These are phyloP conservation scores for Sebastes itinus DNA, from an alignment of 2,797 vertebrate genomes.

Conservation along the genomic window DNA sequence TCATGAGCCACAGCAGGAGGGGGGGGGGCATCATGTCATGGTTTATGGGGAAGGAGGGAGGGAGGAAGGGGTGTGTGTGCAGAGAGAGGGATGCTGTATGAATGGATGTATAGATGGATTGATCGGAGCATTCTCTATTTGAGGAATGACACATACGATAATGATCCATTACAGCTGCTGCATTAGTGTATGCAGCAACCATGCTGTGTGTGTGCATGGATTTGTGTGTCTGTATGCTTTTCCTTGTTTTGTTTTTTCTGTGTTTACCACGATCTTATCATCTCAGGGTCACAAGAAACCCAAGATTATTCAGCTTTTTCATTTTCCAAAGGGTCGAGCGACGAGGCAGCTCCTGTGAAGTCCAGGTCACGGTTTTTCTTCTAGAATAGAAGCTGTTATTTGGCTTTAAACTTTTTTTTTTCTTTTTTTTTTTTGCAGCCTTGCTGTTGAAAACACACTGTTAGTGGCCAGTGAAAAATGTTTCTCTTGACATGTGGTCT, in stretches of 20 bases:
- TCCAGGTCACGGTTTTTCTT: not conserved
- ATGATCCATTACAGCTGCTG: conserved; percentile 15
- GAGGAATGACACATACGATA: not conserved
- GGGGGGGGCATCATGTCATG: conserved; percentile 17
- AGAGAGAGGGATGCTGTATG: not conserved
- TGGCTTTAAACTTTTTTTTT: conserved; percentile 12
- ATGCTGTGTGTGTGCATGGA: conserved; percentile 8
- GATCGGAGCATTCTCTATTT: not conserved
- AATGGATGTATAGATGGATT: conserved; percentile 12
- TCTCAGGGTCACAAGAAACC: not conserved
- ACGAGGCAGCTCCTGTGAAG: not conserved
- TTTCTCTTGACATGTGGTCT: conserved; percentile 44
- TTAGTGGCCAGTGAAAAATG: conserved; percentile 32
- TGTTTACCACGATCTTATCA: not conserved
- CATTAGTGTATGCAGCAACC: not conserved
- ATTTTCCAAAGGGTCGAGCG: not conserved
- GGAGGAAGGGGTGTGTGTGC: not conserved
- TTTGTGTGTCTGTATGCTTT: conserved; percentile 9
- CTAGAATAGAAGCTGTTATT: conserved; percentile 23
- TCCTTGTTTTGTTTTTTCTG: not conserved
- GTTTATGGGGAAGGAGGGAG: conserved; percentile 13
- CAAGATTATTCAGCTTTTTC: not conserved
- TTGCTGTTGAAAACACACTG: conserved; percentile 8
- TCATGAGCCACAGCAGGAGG: conserved; percentile 43
- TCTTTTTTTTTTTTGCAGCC: not conserved